Evolutionary conservation across 2,797 vertebrate genomes (phyloP), one percentile per base, ranked within the genome.

Genomic region (Sus cebifrons): DNA sequence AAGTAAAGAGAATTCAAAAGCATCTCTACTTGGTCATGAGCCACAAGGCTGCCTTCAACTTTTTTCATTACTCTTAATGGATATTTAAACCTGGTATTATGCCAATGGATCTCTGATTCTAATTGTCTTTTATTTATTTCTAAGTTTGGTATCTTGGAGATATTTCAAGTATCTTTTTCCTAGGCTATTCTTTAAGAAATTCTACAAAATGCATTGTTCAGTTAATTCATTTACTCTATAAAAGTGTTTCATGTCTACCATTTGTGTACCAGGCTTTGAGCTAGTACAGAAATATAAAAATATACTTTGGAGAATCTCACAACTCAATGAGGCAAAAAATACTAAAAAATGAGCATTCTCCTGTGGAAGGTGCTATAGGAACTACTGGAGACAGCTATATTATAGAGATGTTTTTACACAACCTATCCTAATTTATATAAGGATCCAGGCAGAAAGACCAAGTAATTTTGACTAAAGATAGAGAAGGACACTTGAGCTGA

Each of bases 281-380:
- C 18, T 73, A 77, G 13, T 12, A 78, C 2, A 82, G 32, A 27
- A 82, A 78, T 58, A 54, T 16, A 86, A 75, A 81, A 87, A n/a
- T 49, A 10, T 21, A 74, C 71, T n/a, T 78, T 84, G 14, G 29
- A 78, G 73, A 18, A 73, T 4, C 6, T 78, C 16, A 58, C 13
- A 58, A 68, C 67, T 62, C 23, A 83, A 5, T 71, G n/a, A 86
- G 36, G 7, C 58, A 96, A 49, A 60, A 94, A 90, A 56, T 58
- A 77, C 3, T 89, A 75, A 74, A 92, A 62, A 83, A 65, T 14
- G 83, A 58, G 54, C 2, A 79, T 40, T 23, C 12, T 78, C 21
- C 6, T 49, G 3, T 64, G 10, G 13, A 5, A 5, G 49, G 27
- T 44, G 29, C 11, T 44, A 58, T 56, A 21, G 54, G 27, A 96